Percentiles rank a stretch among this genome's conserved stretches.
Evolutionary conservation across 1,140 invertebrate genomes (phyloP).

Genomic region (Macrobrachium rosenbergii): DNA sequence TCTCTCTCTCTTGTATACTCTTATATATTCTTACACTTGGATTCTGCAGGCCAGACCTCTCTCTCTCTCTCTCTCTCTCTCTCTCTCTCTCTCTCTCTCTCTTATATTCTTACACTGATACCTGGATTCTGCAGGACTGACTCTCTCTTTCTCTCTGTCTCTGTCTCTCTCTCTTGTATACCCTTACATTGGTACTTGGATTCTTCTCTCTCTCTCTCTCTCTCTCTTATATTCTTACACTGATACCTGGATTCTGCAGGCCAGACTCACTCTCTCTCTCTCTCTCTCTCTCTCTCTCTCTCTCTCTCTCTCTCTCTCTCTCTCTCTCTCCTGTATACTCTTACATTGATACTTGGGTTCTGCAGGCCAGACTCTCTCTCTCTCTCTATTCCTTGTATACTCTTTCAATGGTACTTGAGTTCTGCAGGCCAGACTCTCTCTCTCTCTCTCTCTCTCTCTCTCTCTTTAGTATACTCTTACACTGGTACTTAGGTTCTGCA

Average conservation of each 20-base stretch:
- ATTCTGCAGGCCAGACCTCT: background rate
- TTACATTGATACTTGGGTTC: too few relatives aligned
- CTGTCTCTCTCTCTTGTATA: background rate
- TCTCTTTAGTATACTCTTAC: background rate
- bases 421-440: background rate
- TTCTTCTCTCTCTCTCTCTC: slow-evolving; percentile 8
- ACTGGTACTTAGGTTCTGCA: too few relatives aligned
- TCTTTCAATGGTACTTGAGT: too few relatives aligned
- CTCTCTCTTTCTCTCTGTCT: too few relatives aligned
- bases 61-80: background rate
- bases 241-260: background rate
- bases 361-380: too few relatives aligned
- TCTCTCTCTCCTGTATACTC: slow-evolving; percentile 19
- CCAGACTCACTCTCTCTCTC: background rate
- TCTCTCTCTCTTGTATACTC: too few relatives aligned
- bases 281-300: too few relatives aligned
- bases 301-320: too few relatives aligned
- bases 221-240: background rate
- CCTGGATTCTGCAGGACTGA: background rate
- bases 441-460: background rate
- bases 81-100: background rate
- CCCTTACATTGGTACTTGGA: too few relatives aligned
- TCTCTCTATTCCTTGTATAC: background rate
- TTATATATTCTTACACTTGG: background rate
- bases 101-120: background rate